Percentiles rank a stretch among this genome's conserved stretches.
Conservation (phyloP, 2,113 vertebrate species). For the Tenrec ecaudatus region DNA sequence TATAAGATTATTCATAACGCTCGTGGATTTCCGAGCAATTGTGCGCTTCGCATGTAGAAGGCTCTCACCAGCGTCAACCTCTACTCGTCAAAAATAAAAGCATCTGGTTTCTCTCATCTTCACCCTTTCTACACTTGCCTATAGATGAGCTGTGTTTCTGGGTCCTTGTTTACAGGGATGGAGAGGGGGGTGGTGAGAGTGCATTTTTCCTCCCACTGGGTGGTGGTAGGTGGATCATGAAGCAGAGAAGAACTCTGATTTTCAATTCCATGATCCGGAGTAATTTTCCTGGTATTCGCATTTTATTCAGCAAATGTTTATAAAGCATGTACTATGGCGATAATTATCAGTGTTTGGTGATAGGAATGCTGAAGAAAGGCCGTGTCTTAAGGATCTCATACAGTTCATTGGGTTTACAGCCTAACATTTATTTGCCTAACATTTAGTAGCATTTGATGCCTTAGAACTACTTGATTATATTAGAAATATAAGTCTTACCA, state of each 20-base stretch:
- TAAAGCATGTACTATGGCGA: neutral
- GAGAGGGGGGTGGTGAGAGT: neutral
- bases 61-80: neutral
- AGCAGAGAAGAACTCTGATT: neutral
- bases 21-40: neutral
- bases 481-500: neutral
- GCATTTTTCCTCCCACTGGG: neutral
- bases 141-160: constrained; percentile 8
- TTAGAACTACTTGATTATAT: neutral
- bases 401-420: constrained; percentile 13
- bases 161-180: neutral
- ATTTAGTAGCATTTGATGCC: neutral
- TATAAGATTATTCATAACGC: neutral
- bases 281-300: neutral
- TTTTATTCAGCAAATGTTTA: neutral
- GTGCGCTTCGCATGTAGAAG: neutral
- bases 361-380: neutral
- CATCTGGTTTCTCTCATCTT: neutral
- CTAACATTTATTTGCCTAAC: neutral
- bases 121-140: neutral
- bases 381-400: neutral
- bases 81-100: neutral
- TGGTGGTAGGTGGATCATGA: neutral
- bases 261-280: neutral
- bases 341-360: neutral